Conservation (phyloP, 2,888 invertebrate species). For the Cerastoderma edule region DNA sequence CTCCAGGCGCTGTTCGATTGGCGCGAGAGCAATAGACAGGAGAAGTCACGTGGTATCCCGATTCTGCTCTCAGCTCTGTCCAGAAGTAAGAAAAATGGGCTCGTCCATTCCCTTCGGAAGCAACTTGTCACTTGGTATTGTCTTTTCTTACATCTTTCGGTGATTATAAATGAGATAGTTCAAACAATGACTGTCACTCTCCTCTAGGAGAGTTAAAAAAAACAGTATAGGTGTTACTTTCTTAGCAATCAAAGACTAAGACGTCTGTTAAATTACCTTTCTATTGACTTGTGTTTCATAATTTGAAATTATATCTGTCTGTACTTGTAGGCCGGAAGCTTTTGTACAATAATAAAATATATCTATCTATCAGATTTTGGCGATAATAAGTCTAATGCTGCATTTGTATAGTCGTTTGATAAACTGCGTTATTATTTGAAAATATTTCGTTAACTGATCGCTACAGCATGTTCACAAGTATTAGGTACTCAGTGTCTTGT, state of each 20-base stretch:
- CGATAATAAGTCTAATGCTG: no score
- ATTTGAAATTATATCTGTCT: neutral
- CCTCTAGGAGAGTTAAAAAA: neutral
- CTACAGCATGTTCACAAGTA: no score
- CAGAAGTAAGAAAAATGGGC: conserved; percentile 13
- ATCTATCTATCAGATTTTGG: no score
- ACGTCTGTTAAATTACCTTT: neutral
- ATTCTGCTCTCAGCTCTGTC: conserved; percentile 32
- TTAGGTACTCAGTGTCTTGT: no score
- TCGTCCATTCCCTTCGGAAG: conserved; percentile 30
- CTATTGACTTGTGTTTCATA: neutral
- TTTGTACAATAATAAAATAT: no score
- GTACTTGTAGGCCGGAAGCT: no score
- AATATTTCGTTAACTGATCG: no score
- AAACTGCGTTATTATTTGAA: no score
- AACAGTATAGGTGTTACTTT: neutral
- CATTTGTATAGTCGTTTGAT: no score
- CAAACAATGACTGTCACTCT: no score
- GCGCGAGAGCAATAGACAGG: conserved; percentile 32
- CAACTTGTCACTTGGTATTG: conserved; percentile 35
- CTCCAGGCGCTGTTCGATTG: conserved; percentile 46
- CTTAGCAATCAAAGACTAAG: neutral
- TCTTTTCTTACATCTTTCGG: neutral
- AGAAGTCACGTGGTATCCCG: conserved; percentile 43
- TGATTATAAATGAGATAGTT: no score